These are phyloP conservation scores for Acinonyx jubatus DNA, from an alignment of 2,113 vertebrate genomes.

Conservation along the genomic window DNA sequence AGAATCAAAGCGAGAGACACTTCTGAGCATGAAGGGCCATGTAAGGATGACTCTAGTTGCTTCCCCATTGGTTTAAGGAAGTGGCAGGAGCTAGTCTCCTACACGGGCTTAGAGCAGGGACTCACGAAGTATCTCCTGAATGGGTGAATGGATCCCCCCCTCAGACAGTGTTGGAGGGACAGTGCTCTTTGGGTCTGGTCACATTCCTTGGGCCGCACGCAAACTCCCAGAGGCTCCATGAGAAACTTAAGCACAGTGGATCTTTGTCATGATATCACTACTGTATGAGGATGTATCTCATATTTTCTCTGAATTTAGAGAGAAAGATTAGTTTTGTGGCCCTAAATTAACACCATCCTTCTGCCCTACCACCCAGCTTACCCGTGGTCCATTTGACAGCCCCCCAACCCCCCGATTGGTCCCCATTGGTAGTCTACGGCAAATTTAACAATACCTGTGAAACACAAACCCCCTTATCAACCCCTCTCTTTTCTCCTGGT, in stretches of 20 bases:
- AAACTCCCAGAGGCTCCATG: neutral
- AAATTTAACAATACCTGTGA: slow-evolving; percentile 20
- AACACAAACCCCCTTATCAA: neutral
- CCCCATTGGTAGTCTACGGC: neutral
- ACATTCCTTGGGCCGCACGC: too few species aligned
- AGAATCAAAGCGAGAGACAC: neutral
- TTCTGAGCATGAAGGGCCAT: neutral
- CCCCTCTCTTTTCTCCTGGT: neutral
- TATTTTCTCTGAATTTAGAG: neutral
- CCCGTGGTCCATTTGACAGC: neutral
- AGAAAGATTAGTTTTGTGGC: neutral
- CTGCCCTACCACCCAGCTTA: neutral
- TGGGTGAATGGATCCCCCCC: neutral
- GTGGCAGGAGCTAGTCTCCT: too few species aligned
- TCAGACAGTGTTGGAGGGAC: neutral
- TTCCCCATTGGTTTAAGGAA: neutral
- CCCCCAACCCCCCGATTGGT: too few species aligned
- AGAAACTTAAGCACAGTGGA: too few species aligned
- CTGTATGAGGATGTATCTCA: neutral
- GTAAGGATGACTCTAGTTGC: neutral
- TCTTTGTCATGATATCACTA: neutral
- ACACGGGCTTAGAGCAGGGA: fast-evolving
- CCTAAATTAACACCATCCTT: neutral
- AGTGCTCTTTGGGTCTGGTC: neutral
- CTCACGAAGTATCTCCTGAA: neutral